Conservation (phyloP, 2,888 invertebrate genomes). For the Brachynemurus nebulosus region DNA sequence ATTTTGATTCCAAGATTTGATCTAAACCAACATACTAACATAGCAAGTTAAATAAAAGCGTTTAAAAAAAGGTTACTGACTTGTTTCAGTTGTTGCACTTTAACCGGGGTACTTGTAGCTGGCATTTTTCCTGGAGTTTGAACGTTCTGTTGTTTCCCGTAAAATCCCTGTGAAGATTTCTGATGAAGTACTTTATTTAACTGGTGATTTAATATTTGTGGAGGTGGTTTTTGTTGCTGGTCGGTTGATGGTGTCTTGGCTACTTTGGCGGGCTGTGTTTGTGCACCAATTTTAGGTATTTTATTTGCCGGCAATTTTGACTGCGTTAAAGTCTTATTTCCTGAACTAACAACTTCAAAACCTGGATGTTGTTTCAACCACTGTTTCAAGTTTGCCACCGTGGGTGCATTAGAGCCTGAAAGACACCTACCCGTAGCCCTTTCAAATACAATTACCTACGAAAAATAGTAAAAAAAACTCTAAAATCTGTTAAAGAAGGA, state of each 20-base stretch:
- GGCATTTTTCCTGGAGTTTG: neutral
- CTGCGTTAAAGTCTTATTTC: slow-evolving; percentile 26
- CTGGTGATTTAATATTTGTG: neutral
- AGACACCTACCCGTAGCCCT: slow-evolving; percentile 59
- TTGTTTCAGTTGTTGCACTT: neutral
- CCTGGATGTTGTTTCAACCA: slow-evolving; percentile 83
- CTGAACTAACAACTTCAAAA: slow-evolving; percentile 66
- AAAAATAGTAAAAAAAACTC: slow-evolving; percentile 12
- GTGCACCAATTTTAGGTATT: slow-evolving; percentile 18
- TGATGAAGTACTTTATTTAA: slow-evolving; percentile 5
- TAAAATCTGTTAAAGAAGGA: slow-evolving; percentile 11
- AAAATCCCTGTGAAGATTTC: slow-evolving; percentile 3
- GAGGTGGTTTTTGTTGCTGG: neutral
- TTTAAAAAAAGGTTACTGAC: too few relatives aligned
- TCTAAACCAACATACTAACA: too few relatives aligned
- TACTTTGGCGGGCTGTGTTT: neutral
- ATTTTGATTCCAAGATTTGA: too few relatives aligned
- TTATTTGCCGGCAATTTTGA: slow-evolving; percentile 29
- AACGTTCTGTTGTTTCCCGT: neutral
- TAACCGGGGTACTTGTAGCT: neutral
- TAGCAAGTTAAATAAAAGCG: too few relatives aligned
- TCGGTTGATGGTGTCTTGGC: too few relatives aligned
- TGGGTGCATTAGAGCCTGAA: slow-evolving; percentile 71
- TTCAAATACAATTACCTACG: slow-evolving; percentile 70
- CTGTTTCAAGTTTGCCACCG: slow-evolving; percentile 58